Percentiles rank a stretch among this genome's conserved stretches.
phyloP scores from a whole-genome alignment of 2,113 vertebrate genomes.

The Gracilinanus agilis region DNA sequence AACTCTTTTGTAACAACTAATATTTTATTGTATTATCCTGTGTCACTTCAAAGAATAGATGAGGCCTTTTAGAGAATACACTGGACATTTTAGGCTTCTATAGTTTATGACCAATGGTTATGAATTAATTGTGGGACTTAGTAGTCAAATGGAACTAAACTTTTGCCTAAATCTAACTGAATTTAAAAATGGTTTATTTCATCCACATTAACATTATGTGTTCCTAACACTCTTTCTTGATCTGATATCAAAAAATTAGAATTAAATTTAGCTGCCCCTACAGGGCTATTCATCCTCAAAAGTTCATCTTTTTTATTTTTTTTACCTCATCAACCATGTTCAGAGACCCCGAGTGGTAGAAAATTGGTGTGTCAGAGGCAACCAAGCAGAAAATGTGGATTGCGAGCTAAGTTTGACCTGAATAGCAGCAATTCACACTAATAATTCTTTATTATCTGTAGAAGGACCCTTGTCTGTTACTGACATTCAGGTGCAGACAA shows the following conservation, averaged over 20 bases:
- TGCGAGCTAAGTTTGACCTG: neutral
- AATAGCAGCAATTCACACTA: neutral
- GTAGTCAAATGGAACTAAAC: neutral
- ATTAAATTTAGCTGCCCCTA: neutral
- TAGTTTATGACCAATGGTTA: neutral
- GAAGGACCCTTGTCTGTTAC: neutral
- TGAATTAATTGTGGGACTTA: neutral
- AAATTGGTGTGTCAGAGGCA: neutral
- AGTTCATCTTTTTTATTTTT: neutral
- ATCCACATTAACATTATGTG: neutral
- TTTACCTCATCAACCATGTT: neutral
- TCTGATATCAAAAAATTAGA: neutral
- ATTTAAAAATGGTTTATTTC: neutral
- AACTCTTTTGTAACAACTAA: neutral
- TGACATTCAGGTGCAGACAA: conserved; percentile 18
- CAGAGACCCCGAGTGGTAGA: conserved; percentile 23
- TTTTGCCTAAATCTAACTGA: neutral
- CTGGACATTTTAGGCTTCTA: neutral
- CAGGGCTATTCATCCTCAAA: neutral
- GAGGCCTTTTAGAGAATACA: neutral
- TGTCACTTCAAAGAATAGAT: neutral
- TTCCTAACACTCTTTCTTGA: neutral
- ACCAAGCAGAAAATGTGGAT: neutral
- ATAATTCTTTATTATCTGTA: conserved; percentile 14
- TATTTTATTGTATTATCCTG: neutral